Conservation (phyloP, 2,113 vertebrate genomes). For the Mastomys coucha region DNA sequence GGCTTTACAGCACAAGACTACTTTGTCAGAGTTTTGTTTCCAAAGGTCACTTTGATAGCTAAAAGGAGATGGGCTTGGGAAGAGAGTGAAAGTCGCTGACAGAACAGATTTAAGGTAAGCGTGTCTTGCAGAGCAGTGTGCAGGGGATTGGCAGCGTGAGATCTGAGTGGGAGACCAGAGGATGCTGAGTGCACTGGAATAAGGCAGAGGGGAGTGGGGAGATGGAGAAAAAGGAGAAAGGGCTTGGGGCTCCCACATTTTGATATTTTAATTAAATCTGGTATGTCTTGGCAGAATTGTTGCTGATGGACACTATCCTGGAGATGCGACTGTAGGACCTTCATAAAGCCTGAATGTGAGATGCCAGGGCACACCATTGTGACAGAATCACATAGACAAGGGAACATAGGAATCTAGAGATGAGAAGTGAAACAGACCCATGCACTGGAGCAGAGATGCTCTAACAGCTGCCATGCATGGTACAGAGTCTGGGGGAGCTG, state of each 20-base stretch:
- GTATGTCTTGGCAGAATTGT: constrained; percentile 53
- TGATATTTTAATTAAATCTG: constrained; percentile 65
- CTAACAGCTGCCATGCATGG: not conserved
- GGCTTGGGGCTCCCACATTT: not conserved
- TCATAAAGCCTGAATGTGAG: not conserved
- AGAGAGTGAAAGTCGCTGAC: not conserved
- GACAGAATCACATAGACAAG: not conserved
- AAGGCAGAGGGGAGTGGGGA: too few species aligned
- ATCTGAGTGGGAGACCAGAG: not conserved
- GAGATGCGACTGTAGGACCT: not conserved
- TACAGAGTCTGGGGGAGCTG: accelerated
- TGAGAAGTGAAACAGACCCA: not conserved
- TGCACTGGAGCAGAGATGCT: not conserved
- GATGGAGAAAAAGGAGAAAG: not conserved
- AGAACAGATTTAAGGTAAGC: not conserved
- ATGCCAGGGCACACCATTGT: not conserved
- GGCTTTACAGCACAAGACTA: not conserved
- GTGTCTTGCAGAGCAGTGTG: accelerated
- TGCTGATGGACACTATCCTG: constrained; percentile 47
- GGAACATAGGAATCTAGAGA: not conserved
- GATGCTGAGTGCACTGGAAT: too few species aligned
- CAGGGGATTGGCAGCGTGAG: not conserved
- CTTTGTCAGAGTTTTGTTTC: constrained; percentile 22
- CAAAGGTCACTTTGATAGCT: not conserved
- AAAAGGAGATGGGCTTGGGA: not conserved